Conservation (phyloP, 2,113 vertebrate species). For the Dolichallabes microphthalmus region DNA sequence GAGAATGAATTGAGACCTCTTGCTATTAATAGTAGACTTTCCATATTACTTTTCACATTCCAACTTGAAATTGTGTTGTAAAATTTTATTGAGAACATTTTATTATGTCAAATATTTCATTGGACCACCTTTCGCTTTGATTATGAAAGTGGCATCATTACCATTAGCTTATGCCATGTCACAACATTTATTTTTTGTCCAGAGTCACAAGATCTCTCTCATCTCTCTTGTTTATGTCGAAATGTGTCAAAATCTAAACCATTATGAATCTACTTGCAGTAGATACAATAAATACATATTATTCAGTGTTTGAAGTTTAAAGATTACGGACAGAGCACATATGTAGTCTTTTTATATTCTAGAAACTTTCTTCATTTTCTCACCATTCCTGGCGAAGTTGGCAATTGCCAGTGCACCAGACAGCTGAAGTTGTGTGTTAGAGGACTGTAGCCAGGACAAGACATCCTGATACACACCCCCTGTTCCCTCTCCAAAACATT, state of each 20-base stretch:
- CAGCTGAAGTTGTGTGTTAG: conserved; percentile 71
- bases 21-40: neutral
- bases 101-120: neutral
- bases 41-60: neutral
- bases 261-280: neutral
- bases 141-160: no score
- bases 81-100: neutral
- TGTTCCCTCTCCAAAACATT: conserved; percentile 69
- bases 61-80: neutral
- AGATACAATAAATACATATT: neutral
- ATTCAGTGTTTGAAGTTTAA: neutral
- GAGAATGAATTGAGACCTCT: neutral
- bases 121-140: no score
- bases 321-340: neutral
- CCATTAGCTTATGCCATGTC: no score
- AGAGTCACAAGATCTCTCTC: no score
- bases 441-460: conserved; percentile 69
- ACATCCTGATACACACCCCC: conserved; percentile 69
- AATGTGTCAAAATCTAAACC: neutral
- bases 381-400: conserved; percentile 68
- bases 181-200: no score
- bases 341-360: neutral
- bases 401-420: conserved; percentile 64
- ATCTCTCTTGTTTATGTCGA: no score
- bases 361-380: neutral